Percentiles rank a stretch among this genome's conserved stretches.
Conservation (phyloP, 2,888 invertebrate genomes). For the Aporophyla lueneburgensis region DNA sequence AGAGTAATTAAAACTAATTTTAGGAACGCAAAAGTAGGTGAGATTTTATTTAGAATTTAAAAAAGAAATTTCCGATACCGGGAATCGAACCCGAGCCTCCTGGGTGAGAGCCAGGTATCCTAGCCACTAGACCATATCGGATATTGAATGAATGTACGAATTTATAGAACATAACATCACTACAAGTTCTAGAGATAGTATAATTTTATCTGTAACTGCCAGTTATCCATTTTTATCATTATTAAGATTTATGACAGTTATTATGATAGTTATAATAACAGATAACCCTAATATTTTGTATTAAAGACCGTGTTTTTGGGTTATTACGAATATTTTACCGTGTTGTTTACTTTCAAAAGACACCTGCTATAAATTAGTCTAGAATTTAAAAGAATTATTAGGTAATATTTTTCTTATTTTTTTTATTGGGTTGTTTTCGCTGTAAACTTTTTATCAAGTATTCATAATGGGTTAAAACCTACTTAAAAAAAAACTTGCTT, state of each 20-base stretch:
- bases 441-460: conserved; percentile 1
- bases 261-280: conserved; percentile 28
- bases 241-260: conserved; percentile 30
- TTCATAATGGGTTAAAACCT: not conserved
- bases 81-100: conserved; percentile 92
- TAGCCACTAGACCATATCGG: conserved; percentile 92
- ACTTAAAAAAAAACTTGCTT: conserved; percentile 15
- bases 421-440: not conserved
- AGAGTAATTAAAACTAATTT: conserved; percentile 34
- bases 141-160: conserved; percentile 38
- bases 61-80: conserved; percentile 90
- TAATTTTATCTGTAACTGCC: not conserved
- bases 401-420: not conserved
- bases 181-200: not conserved
- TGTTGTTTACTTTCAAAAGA: conserved; percentile 12
- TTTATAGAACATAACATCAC: not conserved
- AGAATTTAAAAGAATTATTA: conserved; percentile 14
- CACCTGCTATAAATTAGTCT: conserved; percentile 1
- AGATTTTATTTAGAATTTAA: not conserved
- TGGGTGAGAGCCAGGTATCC: conserved; percentile 92
- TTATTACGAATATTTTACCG: conserved; percentile 18
- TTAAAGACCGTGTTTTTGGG: conserved; percentile 21
- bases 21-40: conserved; percentile 3
- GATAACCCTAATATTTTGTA: conserved; percentile 24
- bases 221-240: conserved; percentile 19